These are phyloP conservation scores for Noctua comes DNA, from an alignment of 2,888 invertebrate genomes.

Conservation along the genomic window DNA sequence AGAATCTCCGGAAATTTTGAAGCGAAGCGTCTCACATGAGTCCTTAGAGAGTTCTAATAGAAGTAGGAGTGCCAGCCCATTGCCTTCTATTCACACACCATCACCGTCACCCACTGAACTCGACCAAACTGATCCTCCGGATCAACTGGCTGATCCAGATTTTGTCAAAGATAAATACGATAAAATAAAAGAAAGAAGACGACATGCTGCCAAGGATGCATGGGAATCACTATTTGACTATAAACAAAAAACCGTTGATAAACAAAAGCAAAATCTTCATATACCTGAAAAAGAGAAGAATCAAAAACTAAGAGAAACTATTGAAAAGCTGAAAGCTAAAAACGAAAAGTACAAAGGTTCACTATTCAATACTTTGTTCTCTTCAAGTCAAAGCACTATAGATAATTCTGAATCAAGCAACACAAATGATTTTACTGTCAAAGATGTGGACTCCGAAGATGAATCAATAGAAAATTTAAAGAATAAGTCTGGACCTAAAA, in stretches of 20 bases:
- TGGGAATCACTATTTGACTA: conserved; percentile 87
- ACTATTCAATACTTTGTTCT: conserved; percentile 80
- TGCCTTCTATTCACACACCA: conserved; percentile 86
- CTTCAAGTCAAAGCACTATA: conserved; percentile 73
- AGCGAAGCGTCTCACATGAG: conserved; percentile 77
- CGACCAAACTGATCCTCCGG: conserved; percentile 70
- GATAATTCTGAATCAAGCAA: conserved; percentile 75
- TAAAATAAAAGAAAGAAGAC: conserved; percentile 91
- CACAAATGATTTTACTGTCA: conserved; percentile 72
- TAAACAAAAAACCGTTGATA: conserved; percentile 84
- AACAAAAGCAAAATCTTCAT: conserved; percentile 80
- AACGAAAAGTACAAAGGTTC: conserved; percentile 89
- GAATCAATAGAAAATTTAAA: conserved; percentile 71
- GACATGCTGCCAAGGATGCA: conserved; percentile 87
- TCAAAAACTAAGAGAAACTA: conserved; percentile 89
- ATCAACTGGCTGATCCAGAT: conserved; percentile 80
- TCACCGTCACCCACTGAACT: conserved; percentile 82
- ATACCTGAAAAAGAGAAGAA: conserved; percentile 88
- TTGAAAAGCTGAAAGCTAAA: conserved; percentile 92
- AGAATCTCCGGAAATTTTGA: conserved; percentile 71
- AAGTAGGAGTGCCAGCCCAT: conserved; percentile 85
- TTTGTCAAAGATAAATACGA: conserved; percentile 91
- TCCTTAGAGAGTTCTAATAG: conserved; percentile 85
- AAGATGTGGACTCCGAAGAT: conserved; percentile 73
- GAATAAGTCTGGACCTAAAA: conserved; percentile 77